phyloP scores from a whole-genome alignment of 2,888 invertebrate genomes.

The Eledone cirrhosa region DNA sequence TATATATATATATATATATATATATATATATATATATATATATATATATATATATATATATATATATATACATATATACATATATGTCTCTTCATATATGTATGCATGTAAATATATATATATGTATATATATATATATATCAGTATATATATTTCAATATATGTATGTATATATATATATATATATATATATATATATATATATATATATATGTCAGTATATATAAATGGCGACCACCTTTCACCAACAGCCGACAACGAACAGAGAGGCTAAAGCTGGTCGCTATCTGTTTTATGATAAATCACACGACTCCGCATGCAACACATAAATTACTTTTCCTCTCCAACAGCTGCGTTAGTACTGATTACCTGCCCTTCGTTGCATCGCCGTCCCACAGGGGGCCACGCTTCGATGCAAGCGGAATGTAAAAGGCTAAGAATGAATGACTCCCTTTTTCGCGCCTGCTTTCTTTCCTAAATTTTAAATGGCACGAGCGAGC shows the following conservation, averaged over 20 bases:
- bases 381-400: constrained; percentile 16
- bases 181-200: too few relatives aligned
- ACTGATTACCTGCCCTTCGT: constrained; percentile 24
- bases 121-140: too few relatives aligned
- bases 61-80: too few relatives aligned
- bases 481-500: not conserved
- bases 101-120: too few relatives aligned
- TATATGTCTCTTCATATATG: too few relatives aligned
- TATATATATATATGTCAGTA: too few relatives aligned
- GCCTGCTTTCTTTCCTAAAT: not conserved
- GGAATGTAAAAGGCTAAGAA: constrained; percentile 10
- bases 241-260: not conserved
- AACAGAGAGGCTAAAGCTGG: not conserved
- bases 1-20: too few relatives aligned
- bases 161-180: too few relatives aligned
- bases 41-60: too few relatives aligned
- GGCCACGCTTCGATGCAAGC: constrained; percentile 23
- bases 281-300: not conserved
- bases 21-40: too few relatives aligned
- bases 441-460: too few relatives aligned
- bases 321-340: constrained; percentile 18
- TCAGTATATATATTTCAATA: too few relatives aligned
- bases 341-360: constrained; percentile 20
- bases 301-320: constrained; percentile 1
- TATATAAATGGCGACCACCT: not conserved